Base-by-base conservation (phyloP, 1,140 invertebrate species). In the Megalopta genalis region DNA sequence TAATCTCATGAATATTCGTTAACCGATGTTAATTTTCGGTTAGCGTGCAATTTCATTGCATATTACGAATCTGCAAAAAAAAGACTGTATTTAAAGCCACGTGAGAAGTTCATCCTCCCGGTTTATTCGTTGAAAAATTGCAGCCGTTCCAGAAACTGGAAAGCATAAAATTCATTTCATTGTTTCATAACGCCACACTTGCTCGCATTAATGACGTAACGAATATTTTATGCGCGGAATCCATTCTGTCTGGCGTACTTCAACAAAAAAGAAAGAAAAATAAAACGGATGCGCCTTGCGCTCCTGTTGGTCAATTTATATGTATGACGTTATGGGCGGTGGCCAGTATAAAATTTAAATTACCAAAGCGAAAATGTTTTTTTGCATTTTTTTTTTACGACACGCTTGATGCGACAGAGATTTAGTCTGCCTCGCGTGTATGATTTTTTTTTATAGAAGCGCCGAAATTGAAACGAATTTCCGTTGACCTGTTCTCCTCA, bases 391-490 rank as follows among this genome's bases (percentile, higher is more conserved):
- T 54, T n/a, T 39, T 63, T 63, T 9, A 37, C 6, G 42, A 23
- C 62, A 66, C n/a, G 32, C 25, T 65, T 37, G 52, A 66, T 66
- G n/a, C 37, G 16, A 57, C 62, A 57, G 25, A 42, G 23, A 32
- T 66, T 39, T 27, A n/a, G 16, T 5, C n/a, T 0, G 23, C 59
- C 10, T 12, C 8, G 27, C 23, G 1, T 32, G 62, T 57, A 57
- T 75, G 32, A 75, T 57, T 66, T 66, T 66, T 66, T 57, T 75
- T 75, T 27, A 57, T 42, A 8, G 16, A 7, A 2, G 1, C 32
- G 46, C 0, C 54, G 32, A 54, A 66, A 74, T 74, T 74, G 60
- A 65, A 74, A 54, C 27, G 23, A 54, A 74, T 65, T 54, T 54
- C 39, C 27, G 27, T 4, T 7, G 21, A 39, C n/a, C 16, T 18